These are phyloP conservation scores for Rhagonycha lutea DNA, from an alignment of 2,888 invertebrate genomes.

Conservation along the genomic window DNA sequence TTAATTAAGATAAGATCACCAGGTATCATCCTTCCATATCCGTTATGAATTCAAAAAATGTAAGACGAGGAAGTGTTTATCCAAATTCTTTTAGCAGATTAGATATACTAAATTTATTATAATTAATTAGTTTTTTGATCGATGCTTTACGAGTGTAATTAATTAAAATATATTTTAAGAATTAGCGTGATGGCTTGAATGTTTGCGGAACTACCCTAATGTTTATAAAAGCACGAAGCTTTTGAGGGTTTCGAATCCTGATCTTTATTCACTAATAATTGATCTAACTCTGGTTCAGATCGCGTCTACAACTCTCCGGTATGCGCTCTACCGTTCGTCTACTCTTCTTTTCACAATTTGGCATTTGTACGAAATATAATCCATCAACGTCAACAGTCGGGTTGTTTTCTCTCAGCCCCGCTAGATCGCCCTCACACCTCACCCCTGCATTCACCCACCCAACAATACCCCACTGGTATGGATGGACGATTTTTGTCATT, in stretches of 20 bases:
- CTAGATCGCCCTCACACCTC: conserved; percentile 42
- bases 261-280: conserved; percentile 47
- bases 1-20: neutral
- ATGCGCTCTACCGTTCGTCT: conserved; percentile 50
- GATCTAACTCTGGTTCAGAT: conserved; percentile 50
- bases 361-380: conserved; percentile 60
- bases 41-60: neutral
- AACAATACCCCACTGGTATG: conserved; percentile 56
- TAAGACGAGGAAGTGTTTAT: neutral
- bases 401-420: conserved; percentile 56
- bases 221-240: conserved; percentile 4
- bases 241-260: conserved; percentile 15
- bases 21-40: neutral
- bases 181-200: neutral
- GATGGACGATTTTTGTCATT: conserved; percentile 59
- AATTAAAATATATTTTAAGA: conserved; percentile 2
- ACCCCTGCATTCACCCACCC: conserved; percentile 44
- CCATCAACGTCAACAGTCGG: conserved; percentile 59
- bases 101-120: neutral
- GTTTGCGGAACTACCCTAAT: neutral
- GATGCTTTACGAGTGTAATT: neutral
- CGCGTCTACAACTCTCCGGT: conserved; percentile 51
- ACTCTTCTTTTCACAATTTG: conserved; percentile 59
- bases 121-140: neutral
- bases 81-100: neutral